These are phyloP conservation scores for Cancer borealis DNA, from an alignment of 2,888 invertebrate genomes.

Conservation along the genomic window DNA sequence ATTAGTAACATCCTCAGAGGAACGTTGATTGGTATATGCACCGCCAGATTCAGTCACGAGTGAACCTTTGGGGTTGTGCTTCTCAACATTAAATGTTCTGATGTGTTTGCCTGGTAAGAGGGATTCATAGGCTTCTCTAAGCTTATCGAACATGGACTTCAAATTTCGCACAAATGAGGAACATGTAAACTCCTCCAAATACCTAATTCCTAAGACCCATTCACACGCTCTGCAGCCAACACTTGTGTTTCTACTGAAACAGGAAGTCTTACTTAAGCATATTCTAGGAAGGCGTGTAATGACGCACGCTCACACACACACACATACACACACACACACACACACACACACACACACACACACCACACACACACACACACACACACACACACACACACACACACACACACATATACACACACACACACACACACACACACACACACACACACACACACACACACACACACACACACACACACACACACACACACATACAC, in stretches of 20 bases:
- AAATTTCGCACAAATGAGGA: not conserved
- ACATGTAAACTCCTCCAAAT: not conserved
- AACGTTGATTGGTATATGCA: not conserved
- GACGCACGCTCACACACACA: not conserved
- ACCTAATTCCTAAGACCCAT: not conserved
- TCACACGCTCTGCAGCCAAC: not conserved
- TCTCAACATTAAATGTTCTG: not conserved
- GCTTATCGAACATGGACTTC: not conserved
- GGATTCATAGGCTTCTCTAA: not conserved
- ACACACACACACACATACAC: not conserved
- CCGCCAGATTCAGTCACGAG: not conserved
- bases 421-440: not conserved
- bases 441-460: not conserved
- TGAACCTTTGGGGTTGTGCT: not conserved
- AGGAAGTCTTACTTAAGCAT: no score
- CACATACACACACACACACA: not conserved
- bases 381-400: slow-evolving; percentile 5
- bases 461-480: not conserved
- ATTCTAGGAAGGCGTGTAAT: not conserved
- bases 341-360: not conserved
- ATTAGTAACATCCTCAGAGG: not conserved
- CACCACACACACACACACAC: not conserved
- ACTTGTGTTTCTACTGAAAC: not conserved
- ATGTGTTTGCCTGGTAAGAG: not conserved
- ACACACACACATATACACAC: not conserved